phyloP scores from a whole-genome alignment of 2,113 vertebrate species.

The Eubucco bourcierii region DNA sequence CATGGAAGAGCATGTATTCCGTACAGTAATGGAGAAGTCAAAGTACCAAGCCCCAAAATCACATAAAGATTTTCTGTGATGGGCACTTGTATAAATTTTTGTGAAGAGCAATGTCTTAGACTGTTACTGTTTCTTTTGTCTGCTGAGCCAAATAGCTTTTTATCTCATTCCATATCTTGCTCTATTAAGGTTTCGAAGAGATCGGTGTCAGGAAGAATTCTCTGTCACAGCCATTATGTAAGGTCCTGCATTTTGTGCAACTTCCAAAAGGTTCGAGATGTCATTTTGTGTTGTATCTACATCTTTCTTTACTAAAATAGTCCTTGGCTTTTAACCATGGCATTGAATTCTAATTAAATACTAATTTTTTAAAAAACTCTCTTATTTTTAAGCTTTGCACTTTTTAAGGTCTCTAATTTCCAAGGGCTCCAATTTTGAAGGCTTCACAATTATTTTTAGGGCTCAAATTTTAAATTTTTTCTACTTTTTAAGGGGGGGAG shows the following conservation, averaged over 20 bases:
- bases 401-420: too few species aligned
- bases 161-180: neutral
- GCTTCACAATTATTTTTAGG: too few species aligned
- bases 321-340: neutral
- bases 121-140: neutral
- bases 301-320: neutral
- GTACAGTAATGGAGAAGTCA: neutral
- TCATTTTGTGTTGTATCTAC: neutral
- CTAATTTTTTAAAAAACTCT: too few species aligned
- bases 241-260: neutral
- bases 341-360: neutral
- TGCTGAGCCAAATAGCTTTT: neutral
- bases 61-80: neutral
- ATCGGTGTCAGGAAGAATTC: neutral
- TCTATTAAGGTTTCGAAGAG: neutral
- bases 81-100: neutral
- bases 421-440: too few species aligned
- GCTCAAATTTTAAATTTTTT: too few species aligned
- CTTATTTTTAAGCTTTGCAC: too few species aligned
- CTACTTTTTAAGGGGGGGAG: too few species aligned
- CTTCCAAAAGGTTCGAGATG: neutral
- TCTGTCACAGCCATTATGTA: neutral
- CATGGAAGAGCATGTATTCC: neutral
- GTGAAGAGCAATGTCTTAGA: neutral
- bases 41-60: neutral